phyloP scores from a whole-genome alignment of 2,888 invertebrate species.

The Chrysolina haemoptera region DNA sequence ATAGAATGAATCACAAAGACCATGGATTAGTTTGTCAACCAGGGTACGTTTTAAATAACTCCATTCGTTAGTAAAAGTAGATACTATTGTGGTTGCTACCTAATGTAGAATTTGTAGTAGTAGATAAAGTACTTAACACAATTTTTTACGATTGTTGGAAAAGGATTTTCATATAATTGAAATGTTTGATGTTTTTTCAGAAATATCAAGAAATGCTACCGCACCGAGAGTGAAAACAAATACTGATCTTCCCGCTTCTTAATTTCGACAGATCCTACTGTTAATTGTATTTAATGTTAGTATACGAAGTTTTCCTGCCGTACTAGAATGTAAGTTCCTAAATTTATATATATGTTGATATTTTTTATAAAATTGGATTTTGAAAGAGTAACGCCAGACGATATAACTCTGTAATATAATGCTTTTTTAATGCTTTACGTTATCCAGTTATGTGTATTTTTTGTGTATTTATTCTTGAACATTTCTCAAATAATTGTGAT shows the following conservation, averaged over 20 bases:
- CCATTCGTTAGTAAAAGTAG: conserved; percentile 42
- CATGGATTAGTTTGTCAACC: background rate
- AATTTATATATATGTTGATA: conserved; percentile 46
- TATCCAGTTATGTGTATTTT: conserved; percentile 42
- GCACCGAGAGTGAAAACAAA: conserved; percentile 57
- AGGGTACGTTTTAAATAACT: conserved; percentile 25
- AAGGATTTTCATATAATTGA: conserved; percentile 10
- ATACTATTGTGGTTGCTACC: conserved; percentile 56
- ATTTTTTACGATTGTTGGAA: too few species aligned
- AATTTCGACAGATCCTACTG: conserved; percentile 27
- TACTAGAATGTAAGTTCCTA: conserved; percentile 61
- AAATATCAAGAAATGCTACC: conserved; percentile 64
- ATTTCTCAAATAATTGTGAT: conserved; percentile 66
- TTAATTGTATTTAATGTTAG: conserved; percentile 46
- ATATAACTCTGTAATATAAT: conserved; percentile 47
- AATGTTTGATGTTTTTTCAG: conserved; percentile 53
- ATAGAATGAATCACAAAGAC: too few species aligned
- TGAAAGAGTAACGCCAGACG: conserved; percentile 33
- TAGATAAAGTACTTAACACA: conserved; percentile 41
- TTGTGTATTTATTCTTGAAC: conserved; percentile 62
- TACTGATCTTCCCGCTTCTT: conserved; percentile 46
- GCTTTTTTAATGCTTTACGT: conserved; percentile 47
- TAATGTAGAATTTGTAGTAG: conserved; percentile 51
- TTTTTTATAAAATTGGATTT: conserved; percentile 23
- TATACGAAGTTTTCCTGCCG: conserved; percentile 53